Percentiles rank a stretch among this genome's conserved stretches.
These are phyloP conservation scores for Pammene aurita DNA, from an alignment of 2,888 invertebrate genomes.

Conservation along the genomic window DNA sequence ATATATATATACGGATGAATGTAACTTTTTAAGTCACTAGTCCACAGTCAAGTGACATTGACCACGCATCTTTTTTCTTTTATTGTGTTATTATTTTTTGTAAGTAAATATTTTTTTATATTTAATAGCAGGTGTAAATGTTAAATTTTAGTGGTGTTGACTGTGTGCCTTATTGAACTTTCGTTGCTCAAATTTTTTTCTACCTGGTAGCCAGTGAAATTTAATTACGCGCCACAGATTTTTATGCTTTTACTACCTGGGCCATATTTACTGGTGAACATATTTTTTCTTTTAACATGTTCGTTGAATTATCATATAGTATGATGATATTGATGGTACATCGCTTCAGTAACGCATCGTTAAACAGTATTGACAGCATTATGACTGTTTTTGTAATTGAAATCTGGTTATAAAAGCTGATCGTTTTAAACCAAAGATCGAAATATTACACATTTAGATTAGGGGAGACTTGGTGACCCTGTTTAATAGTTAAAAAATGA, in stretches of 20 bases:
- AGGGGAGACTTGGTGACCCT: conserved; percentile 64
- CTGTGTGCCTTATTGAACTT: conserved; percentile 76
- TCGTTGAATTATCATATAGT: conserved; percentile 20
- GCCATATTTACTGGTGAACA: conserved; percentile 40
- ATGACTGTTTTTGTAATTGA: conserved; percentile 19
- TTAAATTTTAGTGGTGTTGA: conserved; percentile 63
- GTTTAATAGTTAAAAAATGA: conserved; percentile 74
- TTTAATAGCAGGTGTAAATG: conserved; percentile 45
- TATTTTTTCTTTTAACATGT: conserved; percentile 42
- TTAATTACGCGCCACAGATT: conserved; percentile 1
- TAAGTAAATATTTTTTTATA: conserved; percentile 16
- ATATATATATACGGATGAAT: conserved; percentile 1
- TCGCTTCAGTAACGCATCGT: conserved; percentile 18
- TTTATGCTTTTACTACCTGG: conserved; percentile 1
- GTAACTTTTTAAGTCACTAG: conserved; percentile 4
- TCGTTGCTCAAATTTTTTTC: conserved; percentile 73
- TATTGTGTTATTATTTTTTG: conserved; percentile 15
- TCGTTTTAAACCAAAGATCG: conserved; percentile 80
- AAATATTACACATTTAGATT: conserved; percentile 58
- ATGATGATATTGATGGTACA: no score
- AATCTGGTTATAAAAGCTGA: conserved; percentile 60
- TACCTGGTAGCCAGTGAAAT: conserved; percentile 70
- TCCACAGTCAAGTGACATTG: conserved; percentile 21
- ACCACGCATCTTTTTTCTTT: conserved; percentile 23
- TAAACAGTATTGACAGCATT: conserved; percentile 13